Evolutionary conservation across 2,113 vertebrate species (phyloP).

Genomic region (Myodes glareolus): DNA sequence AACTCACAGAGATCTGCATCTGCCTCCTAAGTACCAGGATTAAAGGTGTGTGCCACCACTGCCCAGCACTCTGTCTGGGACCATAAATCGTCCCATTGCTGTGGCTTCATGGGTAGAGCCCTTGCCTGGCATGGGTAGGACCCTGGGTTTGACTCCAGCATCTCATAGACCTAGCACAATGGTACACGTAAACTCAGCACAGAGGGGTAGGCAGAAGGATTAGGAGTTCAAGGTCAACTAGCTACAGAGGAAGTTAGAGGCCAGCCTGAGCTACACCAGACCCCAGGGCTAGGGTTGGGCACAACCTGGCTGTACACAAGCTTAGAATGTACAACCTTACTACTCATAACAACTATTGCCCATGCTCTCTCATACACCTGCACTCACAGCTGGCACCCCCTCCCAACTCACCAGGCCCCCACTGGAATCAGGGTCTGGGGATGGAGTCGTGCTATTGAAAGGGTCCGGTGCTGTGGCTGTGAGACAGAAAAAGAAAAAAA

Average conservation of each 20-base stretch:
- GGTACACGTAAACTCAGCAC: no score
- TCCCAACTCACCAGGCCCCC: constrained; percentile 72
- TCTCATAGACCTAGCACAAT: neutral
- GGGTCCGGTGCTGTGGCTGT: fast-evolving
- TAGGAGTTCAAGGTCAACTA: neutral
- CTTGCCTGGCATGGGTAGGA: no score
- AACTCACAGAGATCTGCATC: neutral
- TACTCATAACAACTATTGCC: neutral
- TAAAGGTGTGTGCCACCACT: neutral
- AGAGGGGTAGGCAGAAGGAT: neutral
- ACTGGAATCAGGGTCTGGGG: neutral
- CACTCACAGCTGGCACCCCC: neutral
- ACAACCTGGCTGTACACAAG: neutral
- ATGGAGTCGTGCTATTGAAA: neutral
- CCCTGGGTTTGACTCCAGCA: neutral
- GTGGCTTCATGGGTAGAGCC: neutral
- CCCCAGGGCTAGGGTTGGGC: neutral
- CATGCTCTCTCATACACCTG: neutral
- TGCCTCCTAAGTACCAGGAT: neutral
- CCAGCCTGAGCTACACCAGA: neutral
- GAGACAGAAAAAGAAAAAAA: neutral
- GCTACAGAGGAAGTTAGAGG: neutral
- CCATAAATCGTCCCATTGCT: neutral
- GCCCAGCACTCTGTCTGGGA: neutral
- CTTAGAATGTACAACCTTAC: neutral